A percentile compares a stretch with the other conserved stretches of the same genome.
phyloP scores from a whole-genome alignment of 2,888 invertebrate species.

The Cheilosia impressa region DNA sequence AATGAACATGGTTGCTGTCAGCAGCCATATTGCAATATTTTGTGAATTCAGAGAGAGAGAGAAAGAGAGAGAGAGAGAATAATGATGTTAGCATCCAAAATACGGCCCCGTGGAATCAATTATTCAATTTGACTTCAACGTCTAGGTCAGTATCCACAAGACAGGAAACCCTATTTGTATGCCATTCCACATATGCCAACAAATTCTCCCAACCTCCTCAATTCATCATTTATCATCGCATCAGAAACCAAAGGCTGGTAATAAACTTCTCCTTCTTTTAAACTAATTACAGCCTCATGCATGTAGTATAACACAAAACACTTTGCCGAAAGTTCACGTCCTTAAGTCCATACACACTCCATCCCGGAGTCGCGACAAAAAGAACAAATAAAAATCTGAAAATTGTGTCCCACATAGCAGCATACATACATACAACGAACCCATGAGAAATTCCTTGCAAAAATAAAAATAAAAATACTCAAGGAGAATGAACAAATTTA shows the following conservation, averaged over 20 bases:
- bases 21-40: too few relatives aligned
- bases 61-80: too few relatives aligned
- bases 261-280: slow-evolving; percentile 22
- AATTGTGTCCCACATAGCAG: slow-evolving; percentile 58
- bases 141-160: neutral
- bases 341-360: slow-evolving; percentile 30
- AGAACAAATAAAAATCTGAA: slow-evolving; percentile 41
- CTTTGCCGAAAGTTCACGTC: slow-evolving; percentile 27
- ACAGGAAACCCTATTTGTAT: neutral
- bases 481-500: slow-evolving; percentile 66
- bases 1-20: too few relatives aligned
- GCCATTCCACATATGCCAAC: neutral
- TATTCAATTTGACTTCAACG: neutral
- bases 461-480: slow-evolving; percentile 23
- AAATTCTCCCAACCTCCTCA: slow-evolving; percentile 30
- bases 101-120: neutral
- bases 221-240: slow-evolving; percentile 45
- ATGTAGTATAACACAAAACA: slow-evolving; percentile 26
- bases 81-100: too few relatives aligned
- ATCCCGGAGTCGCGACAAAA: slow-evolving; percentile 20
- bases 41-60: too few relatives aligned
- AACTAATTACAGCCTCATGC: slow-evolving; percentile 49
- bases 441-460: slow-evolving; percentile 18
- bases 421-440: slow-evolving; percentile 26
- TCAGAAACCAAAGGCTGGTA: slow-evolving; percentile 9